phyloP scores from a whole-genome alignment of 2,797 vertebrate genomes.

The Artibeus lituratus region DNA sequence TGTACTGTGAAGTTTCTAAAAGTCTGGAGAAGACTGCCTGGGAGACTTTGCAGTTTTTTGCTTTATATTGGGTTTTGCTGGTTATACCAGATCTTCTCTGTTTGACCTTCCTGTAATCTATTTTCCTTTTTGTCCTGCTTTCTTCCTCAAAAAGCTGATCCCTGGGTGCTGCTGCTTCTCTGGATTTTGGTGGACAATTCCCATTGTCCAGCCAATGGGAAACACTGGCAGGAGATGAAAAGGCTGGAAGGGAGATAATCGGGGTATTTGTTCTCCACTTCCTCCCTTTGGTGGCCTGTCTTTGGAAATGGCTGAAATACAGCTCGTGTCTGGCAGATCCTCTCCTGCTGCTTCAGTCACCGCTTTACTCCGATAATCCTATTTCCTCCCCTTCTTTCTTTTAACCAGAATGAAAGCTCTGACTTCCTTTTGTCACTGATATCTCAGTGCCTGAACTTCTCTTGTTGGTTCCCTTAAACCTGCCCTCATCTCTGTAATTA shows the following conservation, averaged over 20 bases:
- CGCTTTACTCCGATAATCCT: background rate
- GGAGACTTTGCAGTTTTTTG: background rate
- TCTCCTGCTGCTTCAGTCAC: background rate
- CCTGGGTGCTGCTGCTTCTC: background rate
- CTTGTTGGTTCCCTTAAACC: background rate
- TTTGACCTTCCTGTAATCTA: background rate
- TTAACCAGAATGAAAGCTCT: background rate
- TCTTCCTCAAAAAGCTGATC: background rate
- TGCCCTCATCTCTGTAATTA: background rate
- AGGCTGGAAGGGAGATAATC: background rate
- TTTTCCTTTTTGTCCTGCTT: background rate
- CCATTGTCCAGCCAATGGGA: background rate
- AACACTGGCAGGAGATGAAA: slow-evolving; percentile 39
- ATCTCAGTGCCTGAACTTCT: background rate
- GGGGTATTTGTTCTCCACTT: background rate
- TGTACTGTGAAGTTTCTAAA: background rate
- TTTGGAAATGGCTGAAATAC: background rate
- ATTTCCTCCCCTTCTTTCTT: slow-evolving; percentile 17
- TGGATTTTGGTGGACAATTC: background rate
- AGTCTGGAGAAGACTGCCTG: background rate
- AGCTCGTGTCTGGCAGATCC: background rate
- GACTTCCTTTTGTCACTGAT: slow-evolving; percentile 32
- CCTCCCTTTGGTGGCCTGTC: background rate
- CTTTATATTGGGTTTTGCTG: background rate
- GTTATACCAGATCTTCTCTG: background rate